These are phyloP conservation scores for Melanchra persicariae DNA, from an alignment of 2,888 invertebrate genomes.

Conservation along the genomic window DNA sequence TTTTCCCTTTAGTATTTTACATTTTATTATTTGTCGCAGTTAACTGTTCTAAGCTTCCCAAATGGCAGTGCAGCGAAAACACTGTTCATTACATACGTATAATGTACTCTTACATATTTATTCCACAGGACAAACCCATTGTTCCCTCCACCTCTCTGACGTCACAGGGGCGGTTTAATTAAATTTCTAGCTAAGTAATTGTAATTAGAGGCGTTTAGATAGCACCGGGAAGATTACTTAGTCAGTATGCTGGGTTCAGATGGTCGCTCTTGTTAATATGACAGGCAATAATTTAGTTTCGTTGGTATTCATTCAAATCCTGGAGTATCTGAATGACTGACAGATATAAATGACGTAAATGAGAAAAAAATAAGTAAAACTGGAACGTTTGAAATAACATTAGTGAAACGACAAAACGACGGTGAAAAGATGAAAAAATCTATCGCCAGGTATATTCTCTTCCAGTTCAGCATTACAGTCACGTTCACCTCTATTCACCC, in stretches of 20 bases:
- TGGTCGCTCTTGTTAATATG: conserved; percentile 24
- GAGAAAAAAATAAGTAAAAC: conserved; percentile 20
- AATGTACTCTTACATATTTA: conserved; percentile 28
- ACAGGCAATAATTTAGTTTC: conserved; percentile 13
- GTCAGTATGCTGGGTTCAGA: conserved; percentile 10
- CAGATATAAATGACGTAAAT: conserved; percentile 22
- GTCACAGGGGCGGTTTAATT: conserved; percentile 54
- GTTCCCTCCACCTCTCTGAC: conserved; percentile 31
- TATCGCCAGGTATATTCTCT: not conserved
- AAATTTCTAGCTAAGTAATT: conserved; percentile 59
- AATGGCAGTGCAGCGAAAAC: conserved; percentile 25
- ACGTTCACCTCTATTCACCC: conserved; percentile 21
- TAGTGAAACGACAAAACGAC: conserved; percentile 11
- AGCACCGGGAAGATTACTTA: conserved; percentile 31
- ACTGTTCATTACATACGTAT: conserved; percentile 15
- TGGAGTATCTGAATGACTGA: not conserved
- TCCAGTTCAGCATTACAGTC: conserved; percentile 8
- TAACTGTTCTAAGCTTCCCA: conserved; percentile 7
- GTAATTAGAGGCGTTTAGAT: conserved; percentile 53
- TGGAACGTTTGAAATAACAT: conserved; percentile 20
- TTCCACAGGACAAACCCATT: conserved; percentile 41
- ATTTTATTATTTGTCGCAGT: conserved; percentile 33
- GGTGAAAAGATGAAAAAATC: conserved; percentile 5
- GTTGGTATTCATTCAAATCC: not conserved
- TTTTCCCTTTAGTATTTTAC: conserved; percentile 10